Conservation (phyloP, 2,888 invertebrate genomes). For the Orgyia antiqua region DNA sequence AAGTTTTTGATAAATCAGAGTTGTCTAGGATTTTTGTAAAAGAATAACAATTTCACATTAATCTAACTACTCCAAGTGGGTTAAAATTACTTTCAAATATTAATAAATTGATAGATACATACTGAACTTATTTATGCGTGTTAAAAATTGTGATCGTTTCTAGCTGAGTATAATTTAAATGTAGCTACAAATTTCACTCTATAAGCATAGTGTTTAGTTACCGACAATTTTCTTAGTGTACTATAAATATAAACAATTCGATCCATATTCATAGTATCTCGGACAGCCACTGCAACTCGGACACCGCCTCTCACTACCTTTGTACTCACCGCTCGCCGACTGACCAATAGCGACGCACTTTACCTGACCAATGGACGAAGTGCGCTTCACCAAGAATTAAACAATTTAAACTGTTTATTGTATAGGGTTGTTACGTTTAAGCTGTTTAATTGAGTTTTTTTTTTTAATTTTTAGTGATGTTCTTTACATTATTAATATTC, state of each 20-base stretch:
- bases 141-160: too few relatives aligned
- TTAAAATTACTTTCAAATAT: too few relatives aligned
- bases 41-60: too few relatives aligned
- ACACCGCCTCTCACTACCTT: slow-evolving; percentile 62
- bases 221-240: not conserved
- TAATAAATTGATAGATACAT: too few relatives aligned
- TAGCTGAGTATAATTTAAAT: too few relatives aligned
- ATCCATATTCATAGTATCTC: slow-evolving; percentile 64
- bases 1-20: too few relatives aligned
- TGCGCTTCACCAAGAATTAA: slow-evolving; percentile 59
- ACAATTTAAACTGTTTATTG: slow-evolving; percentile 48
- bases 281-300: slow-evolving; percentile 42
- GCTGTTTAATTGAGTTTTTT: slow-evolving; percentile 5
- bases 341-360: slow-evolving; percentile 51
- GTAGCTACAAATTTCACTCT: too few relatives aligned
- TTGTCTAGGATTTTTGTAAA: too few relatives aligned
- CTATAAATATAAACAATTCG: slow-evolving; percentile 29
- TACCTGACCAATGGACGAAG: slow-evolving; percentile 55
- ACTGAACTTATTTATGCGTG: too few relatives aligned
- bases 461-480: not conserved
- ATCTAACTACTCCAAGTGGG: too few relatives aligned
- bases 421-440: slow-evolving; percentile 44
- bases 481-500: too few relatives aligned
- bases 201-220: not conserved
- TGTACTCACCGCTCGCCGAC: slow-evolving; percentile 51